Evolutionary conservation across 1,140 invertebrate genomes (phyloP), one percentile per base, ranked within the genome.

Genomic region (Scaptomyza montana): DNA sequence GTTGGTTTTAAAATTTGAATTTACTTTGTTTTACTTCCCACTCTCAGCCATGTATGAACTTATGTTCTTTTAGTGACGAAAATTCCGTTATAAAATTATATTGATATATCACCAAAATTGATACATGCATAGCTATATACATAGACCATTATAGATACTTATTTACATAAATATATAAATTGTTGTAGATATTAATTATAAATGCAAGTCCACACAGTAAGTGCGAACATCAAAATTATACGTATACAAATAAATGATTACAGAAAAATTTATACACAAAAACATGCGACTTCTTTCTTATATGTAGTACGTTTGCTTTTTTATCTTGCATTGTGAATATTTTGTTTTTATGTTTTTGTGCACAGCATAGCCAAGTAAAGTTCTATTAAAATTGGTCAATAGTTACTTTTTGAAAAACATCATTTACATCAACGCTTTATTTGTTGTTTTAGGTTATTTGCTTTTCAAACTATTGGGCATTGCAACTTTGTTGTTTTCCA

Each of bases 151-250:
- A 65, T 51, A 74, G 9, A 64, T 65, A 64, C 39, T 41, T 36
- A 59, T 13, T 25, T 21, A 41, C n/a, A 28, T 66, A 50, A 3
- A 25, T 55, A 67, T 43, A 67, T 73, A 46, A 12, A 61, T 62
- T 65, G 50, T 70, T 85, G 81, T 86, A 85, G 81, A 85, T 85
- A 86, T 75, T 85, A 77, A 80, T 39, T 39, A 16, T 66, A 53
- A 68, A 61, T 53, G 79, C 79, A 74, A 80, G 74, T 75, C 56
- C 73, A 77, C 69, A 77, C 57, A 80, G 51, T 64, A 74, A 74
- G 77, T 57, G 55, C 46, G 59, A 63, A 60, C 63, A 66, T 73
- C 16, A 74, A 65, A 80, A 49, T 55, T 79, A 74, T 72, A 76
- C 53, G 21, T 69, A 64, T 74, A 62, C 30, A 70, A 12, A 56